Conservation (phyloP, 2,888 invertebrate species). For the Rhopalosiphum nymphaeae region DNA sequence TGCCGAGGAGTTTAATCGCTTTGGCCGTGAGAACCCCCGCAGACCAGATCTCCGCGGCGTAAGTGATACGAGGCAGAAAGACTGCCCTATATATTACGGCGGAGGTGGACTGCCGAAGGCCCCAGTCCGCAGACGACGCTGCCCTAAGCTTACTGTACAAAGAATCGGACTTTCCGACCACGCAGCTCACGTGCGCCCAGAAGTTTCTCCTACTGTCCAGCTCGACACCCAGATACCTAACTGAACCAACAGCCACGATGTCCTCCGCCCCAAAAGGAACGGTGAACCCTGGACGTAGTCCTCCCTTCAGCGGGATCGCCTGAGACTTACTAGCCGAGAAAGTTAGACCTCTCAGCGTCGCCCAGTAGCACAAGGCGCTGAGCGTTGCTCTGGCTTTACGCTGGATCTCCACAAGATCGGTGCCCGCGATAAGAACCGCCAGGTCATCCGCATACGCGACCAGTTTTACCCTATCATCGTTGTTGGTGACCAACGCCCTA, state of each 20-base stretch:
- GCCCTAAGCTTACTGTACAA: neutral
- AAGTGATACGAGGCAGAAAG: too few relatives aligned
- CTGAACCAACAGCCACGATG: neutral
- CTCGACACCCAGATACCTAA: neutral
- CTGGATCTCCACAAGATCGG: neutral
- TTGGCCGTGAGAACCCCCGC: too few relatives aligned
- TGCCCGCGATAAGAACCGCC: neutral
- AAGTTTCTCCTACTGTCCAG: neutral
- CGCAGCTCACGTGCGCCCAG: neutral
- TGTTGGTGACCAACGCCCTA: neutral
- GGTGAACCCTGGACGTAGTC: neutral
- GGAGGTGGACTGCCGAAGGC: too few relatives aligned
- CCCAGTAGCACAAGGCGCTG: neutral
- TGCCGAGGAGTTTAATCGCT: too few relatives aligned
- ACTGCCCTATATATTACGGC: too few relatives aligned
- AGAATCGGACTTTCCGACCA: neutral
- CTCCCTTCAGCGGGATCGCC: neutral
- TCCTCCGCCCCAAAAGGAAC: neutral
- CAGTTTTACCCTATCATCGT: neutral
- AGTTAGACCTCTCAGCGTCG: neutral
- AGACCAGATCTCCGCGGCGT: too few relatives aligned
- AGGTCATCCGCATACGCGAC: constrained; percentile 23
- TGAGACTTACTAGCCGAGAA: neutral
- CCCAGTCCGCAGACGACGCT: neutral
- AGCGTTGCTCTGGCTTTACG: neutral